Evolutionary conservation across 2,113 vertebrate genomes (phyloP).

Genomic region (Mormyrus iriodes): DNA sequence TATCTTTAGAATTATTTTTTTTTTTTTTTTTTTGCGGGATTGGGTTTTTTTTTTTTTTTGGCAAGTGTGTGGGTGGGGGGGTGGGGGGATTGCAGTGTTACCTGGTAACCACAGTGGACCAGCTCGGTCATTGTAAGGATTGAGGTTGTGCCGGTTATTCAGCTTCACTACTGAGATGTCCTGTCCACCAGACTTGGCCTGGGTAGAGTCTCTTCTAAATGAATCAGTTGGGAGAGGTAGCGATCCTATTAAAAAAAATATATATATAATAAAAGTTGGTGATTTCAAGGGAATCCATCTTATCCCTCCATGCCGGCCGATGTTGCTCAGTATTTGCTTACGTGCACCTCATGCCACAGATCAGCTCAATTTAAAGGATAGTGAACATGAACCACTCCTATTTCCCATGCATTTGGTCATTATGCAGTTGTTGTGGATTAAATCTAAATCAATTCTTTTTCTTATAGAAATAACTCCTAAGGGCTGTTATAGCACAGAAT

Average conservation of each 20-base stretch:
- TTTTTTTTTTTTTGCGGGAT: not conserved
- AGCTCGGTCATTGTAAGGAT: not conserved
- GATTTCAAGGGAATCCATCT: not conserved
- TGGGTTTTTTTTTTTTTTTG: not conserved
- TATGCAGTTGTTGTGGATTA: not conserved
- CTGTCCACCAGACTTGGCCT: not conserved
- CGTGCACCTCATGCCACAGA: not conserved
- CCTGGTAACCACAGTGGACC: not conserved
- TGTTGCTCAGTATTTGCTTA: not conserved
- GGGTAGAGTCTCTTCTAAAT: not conserved
- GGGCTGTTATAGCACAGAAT: conserved; percentile 11
- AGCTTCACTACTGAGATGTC: not conserved
- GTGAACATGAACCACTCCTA: not conserved
- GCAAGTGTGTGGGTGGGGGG: not conserved
- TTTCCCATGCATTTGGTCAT: not conserved
- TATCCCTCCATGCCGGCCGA: not conserved
- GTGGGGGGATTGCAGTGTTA: not conserved
- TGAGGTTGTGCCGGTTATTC: not conserved
- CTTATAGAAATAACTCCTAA: conserved; percentile 16
- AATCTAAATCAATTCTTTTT: conserved; percentile 9
- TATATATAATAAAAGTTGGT: not conserved
- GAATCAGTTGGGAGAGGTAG: not conserved
- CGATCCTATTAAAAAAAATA: not conserved
- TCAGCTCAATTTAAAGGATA: not conserved
- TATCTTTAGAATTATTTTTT: not conserved